phyloP scores from a whole-genome alignment of 2,113 vertebrate species.

The Alethe diademata region DNA sequence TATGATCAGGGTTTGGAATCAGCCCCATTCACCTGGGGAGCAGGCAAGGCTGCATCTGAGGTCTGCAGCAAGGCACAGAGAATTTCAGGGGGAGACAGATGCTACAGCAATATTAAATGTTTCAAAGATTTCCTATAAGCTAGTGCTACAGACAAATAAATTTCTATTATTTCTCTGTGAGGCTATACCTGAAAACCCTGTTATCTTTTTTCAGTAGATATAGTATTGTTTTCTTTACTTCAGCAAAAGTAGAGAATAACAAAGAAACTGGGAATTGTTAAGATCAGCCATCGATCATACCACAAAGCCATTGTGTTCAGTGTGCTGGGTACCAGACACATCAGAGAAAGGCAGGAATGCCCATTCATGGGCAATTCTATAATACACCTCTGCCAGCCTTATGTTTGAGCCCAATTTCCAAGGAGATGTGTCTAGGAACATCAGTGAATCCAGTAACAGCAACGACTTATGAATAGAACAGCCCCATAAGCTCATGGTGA shows the following conservation, averaged over 20 bases:
- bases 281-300: not conserved
- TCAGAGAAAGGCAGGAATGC: not conserved
- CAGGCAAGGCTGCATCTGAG: not conserved
- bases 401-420: not conserved
- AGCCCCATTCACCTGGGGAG: not conserved
- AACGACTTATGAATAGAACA: not conserved
- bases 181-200: not conserved
- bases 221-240: not conserved
- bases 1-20: constrained; percentile 15
- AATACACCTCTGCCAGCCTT: not conserved
- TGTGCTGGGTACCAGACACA: not conserved
- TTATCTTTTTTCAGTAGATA: not conserved
- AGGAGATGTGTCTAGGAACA: not conserved
- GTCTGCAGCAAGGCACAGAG: not conserved
- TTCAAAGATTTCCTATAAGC: not conserved
- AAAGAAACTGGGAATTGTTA: not conserved
- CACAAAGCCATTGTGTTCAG: not conserved
- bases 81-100: not conserved
- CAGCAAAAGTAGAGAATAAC: not conserved
- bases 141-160: not conserved
- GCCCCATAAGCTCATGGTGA: not conserved
- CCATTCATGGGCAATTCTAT: not conserved
- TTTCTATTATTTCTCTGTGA: not conserved
- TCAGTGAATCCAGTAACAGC: not conserved
- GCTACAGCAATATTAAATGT: not conserved